A percentile compares a stretch with the other conserved stretches of the same genome.
These are phyloP conservation scores for Heptranchias perlo DNA, from an alignment of 2,113 vertebrate genomes.

Conservation along the genomic window DNA sequence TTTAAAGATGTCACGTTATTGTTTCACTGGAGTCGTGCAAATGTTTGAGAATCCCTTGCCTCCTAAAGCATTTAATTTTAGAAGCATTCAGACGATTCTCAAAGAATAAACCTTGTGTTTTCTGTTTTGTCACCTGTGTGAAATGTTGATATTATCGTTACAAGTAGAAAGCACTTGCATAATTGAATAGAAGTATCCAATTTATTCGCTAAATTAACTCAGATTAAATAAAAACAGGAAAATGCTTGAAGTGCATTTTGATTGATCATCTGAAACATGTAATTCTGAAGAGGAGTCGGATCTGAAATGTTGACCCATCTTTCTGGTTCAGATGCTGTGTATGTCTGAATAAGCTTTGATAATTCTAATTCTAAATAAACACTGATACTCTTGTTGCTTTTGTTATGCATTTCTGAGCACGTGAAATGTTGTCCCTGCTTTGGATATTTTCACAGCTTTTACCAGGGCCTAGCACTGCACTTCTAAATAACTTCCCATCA, in stretches of 20 bases:
- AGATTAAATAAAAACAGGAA: background rate
- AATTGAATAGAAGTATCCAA: background rate
- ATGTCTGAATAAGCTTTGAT: too few species aligned
- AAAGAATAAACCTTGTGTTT: background rate
- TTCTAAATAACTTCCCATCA: too few species aligned
- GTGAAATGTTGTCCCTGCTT: too few species aligned
- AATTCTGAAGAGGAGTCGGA: too few species aligned
- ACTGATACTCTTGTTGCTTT: too few species aligned
- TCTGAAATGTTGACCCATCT: too few species aligned
- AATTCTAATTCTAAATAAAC: too few species aligned
- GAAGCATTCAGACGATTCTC: background rate
- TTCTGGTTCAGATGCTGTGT: too few species aligned
- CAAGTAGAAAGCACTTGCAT: background rate
- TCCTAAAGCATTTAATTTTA: background rate
- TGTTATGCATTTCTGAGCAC: too few species aligned
- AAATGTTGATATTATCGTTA: background rate
- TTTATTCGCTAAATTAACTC: background rate
- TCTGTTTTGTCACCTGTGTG: background rate
- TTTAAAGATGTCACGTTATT: background rate
- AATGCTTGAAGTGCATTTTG: background rate
- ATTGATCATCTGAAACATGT: too few species aligned
- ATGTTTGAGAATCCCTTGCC: background rate
- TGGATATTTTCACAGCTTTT: too few species aligned
- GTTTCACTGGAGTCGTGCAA: background rate
- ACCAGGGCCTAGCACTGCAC: too few species aligned